Base-by-base conservation (phyloP, 2,113 vertebrate species). In the Neodon shergylaensis region DNA sequence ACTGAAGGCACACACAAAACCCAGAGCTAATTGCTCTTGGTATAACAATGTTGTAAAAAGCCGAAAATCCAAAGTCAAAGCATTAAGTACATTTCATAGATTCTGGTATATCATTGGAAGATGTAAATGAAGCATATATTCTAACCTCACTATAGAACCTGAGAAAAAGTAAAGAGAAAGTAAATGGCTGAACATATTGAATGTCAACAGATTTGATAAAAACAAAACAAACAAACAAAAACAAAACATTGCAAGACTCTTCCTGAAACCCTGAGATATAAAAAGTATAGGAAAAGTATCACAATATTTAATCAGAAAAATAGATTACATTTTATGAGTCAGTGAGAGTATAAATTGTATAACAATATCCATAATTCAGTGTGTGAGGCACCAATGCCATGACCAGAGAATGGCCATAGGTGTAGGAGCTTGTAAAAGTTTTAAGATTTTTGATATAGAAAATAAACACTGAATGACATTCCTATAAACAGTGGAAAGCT, bases 351-450 rank as follows among this genome's bases (percentile, higher is more conserved):
- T 2, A 0, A 47, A 47, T 49, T 92, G 76, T 85, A 70, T 49
- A 10, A 63, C 19, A 44, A 21, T 13, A 33, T 14, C 3, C 10
- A 83, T 31, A 39, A 22, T 39, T 78, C 73, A 44, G 49, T 5
- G 7, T 61, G 1, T 79, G 3, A 28, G 11, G 3, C 3, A 31
- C 1, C 16, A 54, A 68, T 39, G 11, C 36, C 39, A 88, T 91
- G 88, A 82, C 52, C 54, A 66, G n/a, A 72, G 54, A 90, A 72
- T 1, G 0, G 36, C 3, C n/a, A 14, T 31, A 26, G 3, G 52
- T 52, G 0, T 13, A 54, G 3, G 9, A 1, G 0, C 1, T 13
- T 21, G 31, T 81, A 44, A 74, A 33, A 61, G 3, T 73, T 54
- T 9, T 36, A 88, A 79, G 28, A 1, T 61, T 2, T 76, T 44